Base-by-base conservation (phyloP, 2,888 invertebrate species). In the Clunio marinus region DNA sequence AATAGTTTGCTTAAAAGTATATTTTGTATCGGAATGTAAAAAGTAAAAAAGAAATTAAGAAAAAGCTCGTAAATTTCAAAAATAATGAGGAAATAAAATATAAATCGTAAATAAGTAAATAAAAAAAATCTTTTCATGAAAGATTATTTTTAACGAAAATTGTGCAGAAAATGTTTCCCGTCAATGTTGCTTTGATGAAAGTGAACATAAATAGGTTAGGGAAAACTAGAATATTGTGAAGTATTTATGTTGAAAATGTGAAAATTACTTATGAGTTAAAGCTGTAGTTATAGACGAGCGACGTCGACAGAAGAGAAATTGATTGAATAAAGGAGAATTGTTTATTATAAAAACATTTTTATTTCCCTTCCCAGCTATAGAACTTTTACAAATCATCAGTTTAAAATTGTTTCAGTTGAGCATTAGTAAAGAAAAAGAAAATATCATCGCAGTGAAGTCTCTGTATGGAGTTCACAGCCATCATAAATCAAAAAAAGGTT, bases 401-500 rank as follows among this genome's bases (percentile, higher is more conserved):
- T n/a, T n/a, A n/a, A n/a, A n/a, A n/a, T n/a, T n/a, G n/a, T n/a
- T n/a, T n/a, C n/a, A n/a, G n/a, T n/a, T n/a, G n/a, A n/a, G n/a
- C n/a, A n/a, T n/a, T n/a, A n/a, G n/a, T n/a, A n/a, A n/a, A n/a
- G n/a, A n/a, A n/a, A n/a, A n/a, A n/a, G n/a, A n/a, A n/a, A n/a
- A n/a, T n/a, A n/a, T n/a, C n/a, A n/a, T n/a, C n/a, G n/a, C n/a
- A n/a, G n/a, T n/a, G n/a, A n/a, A n/a, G n/a, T n/a, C n/a, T n/a
- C n/a, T n/a, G n/a, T n/a, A n/a, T n/a, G n/a, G n/a, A n/a, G n/a
- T n/a, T n/a, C n/a, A n/a, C n/a, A n/a, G n/a, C n/a, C n/a, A n/a
- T n/a, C n/a, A 27, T 37, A 60, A 60, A 60, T 60, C 45, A 63
- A 45, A 46, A 28, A 63, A 63, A 45, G 24, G 41, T 20, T 63